Base-by-base conservation (phyloP, 2,888 invertebrate species). In the Antitype chi region DNA sequence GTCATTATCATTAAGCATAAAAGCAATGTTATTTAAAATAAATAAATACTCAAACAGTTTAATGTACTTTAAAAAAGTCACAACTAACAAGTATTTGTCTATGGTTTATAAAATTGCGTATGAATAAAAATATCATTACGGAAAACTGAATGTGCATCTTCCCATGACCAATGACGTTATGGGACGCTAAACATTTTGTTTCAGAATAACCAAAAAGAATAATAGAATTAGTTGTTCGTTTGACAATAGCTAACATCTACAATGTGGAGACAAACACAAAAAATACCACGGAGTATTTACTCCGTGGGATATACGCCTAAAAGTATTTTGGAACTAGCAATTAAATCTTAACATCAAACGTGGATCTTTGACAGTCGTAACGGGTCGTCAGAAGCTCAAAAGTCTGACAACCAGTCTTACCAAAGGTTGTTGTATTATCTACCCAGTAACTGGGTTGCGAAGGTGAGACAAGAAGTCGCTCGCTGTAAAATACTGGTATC, bases 151-250 rank as follows among this genome's bases (percentile, higher is more conserved):
- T 28, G 59, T 60, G 68, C 68, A 76, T 68, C n/a, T 59, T 52
- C 59, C 77, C 76, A 76, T 76, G 77, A 76, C 76, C 59, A 52
- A 66, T 38, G 25, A 52, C 17, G 47, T 75, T 23, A 74, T 17
- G 53, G 17, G 20, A 43, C 38, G n/a, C 53, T 73, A 32, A 62
- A 47, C 47, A 47, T 53, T 74, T 74, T 62, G 53, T 75, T 75
- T 32, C 9, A 47, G 11, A 43, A 47, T 32, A 43, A 28, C 1
- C 13, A 52, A n/a, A 74, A 47, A 32, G 7, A 0, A 23, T 3
- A 52, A 43, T 28, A 20, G 3, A 73, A 43, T 43, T 9, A 15
- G 17, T 43, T 52, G 32, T 70, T 57, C 3, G 11, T 28, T 43
- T 60, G 15, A 25, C 11, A 28, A 43, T 43, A 52, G 43, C 38